These are phyloP conservation scores for Trematomus bernacchii DNA, from an alignment of 2,797 vertebrate genomes.

Conservation along the genomic window DNA sequence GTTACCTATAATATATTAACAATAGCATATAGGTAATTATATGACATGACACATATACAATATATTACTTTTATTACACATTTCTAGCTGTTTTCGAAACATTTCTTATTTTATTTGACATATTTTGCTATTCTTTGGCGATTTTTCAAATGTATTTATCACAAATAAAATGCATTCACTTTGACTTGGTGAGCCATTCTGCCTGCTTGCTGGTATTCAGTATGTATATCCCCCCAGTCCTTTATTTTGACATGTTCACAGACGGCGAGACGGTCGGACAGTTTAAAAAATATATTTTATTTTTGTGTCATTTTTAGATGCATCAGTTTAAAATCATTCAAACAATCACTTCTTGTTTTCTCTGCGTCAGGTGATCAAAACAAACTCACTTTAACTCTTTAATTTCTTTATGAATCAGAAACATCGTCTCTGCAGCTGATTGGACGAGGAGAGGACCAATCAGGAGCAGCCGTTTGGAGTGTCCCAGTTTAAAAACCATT, in stretches of 20 bases:
- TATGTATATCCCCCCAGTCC: too few relatives aligned
- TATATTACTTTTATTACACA: too few relatives aligned
- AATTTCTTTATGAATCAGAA: not conserved
- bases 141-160: too few relatives aligned
- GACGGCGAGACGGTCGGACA: not conserved
- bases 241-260: not conserved
- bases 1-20: too few relatives aligned
- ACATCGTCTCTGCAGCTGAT: slow-evolving; percentile 13
- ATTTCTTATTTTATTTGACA: too few relatives aligned
- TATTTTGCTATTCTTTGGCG: too few relatives aligned
- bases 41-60: too few relatives aligned
- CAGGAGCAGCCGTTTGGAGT: slow-evolving; percentile 28
- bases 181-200: too few relatives aligned
- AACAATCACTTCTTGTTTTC: slow-evolving; percentile 6
- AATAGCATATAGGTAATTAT: too few relatives aligned
- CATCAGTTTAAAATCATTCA: slow-evolving; percentile 14
- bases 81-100: too few relatives aligned
- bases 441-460: slow-evolving; percentile 30
- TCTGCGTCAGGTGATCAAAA: not conserved
- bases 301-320: not conserved
- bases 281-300: slow-evolving; percentile 23
- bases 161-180: too few relatives aligned
- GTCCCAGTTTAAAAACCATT: slow-evolving; percentile 27
- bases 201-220: too few relatives aligned
- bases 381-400: slow-evolving; percentile 1